Evolutionary conservation across 2,888 invertebrate species (phyloP).

Genomic region (Amphipoea lucens): DNA sequence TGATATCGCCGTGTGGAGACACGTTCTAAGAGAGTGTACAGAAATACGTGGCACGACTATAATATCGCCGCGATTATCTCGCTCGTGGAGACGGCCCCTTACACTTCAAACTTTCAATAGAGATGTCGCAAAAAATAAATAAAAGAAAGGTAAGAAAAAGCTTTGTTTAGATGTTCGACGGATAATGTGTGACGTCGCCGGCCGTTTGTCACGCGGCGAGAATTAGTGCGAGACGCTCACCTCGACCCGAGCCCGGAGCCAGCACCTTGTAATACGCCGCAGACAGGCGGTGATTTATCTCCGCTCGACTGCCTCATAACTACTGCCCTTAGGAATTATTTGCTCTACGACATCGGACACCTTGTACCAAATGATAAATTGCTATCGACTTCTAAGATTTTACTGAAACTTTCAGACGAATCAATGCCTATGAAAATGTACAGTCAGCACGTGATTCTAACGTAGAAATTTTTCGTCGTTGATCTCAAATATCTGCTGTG

Average conservation of each 20-base stretch:
- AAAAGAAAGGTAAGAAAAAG: constrained; percentile 21
- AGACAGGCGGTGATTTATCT: constrained; percentile 63
- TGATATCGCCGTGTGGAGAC: too few species aligned
- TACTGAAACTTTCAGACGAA: constrained; percentile 26
- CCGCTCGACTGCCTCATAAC: constrained; percentile 60
- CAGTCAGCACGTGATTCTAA: background rate
- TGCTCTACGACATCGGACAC: constrained; percentile 51
- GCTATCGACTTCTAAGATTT: constrained; percentile 23
- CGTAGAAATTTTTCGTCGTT: too few species aligned
- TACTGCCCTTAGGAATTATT: constrained; percentile 60
- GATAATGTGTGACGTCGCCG: constrained; percentile 55
- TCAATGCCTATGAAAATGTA: constrained; percentile 4
- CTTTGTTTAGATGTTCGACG: constrained; percentile 51
- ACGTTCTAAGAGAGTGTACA: too few species aligned
- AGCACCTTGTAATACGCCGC: constrained; percentile 46
- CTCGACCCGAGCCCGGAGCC: constrained; percentile 27
- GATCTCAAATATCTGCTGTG: too few species aligned
- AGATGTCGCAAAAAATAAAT: constrained; percentile 29
- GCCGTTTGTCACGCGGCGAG: constrained; percentile 57
- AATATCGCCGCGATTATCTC: too few species aligned
- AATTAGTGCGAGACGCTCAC: constrained; percentile 55
- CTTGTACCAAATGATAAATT: constrained; percentile 54
- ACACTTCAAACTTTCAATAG: background rate
- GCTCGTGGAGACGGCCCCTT: too few species aligned
- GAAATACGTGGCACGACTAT: too few species aligned